Conservation (phyloP, 2,113 vertebrate species). For the Dicrurus megarhynchus region DNA sequence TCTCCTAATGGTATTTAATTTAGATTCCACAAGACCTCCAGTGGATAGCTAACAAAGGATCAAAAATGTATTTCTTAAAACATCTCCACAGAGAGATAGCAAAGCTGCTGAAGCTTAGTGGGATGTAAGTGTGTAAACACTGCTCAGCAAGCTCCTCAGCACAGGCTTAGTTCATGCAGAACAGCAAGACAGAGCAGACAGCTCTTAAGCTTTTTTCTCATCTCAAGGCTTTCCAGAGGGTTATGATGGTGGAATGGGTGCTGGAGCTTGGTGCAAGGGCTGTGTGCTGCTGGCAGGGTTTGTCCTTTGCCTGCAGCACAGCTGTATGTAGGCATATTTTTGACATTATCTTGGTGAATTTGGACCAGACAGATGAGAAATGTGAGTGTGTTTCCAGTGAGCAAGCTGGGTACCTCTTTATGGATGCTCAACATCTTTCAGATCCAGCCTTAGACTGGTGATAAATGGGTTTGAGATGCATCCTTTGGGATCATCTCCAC, state of each 20-base stretch:
- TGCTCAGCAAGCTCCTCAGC: not conserved
- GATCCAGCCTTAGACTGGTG: not conserved
- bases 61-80: conserved; percentile 1
- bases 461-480: not conserved
- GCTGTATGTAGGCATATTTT: not conserved
- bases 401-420: not conserved
- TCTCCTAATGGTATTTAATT: conserved; percentile 47
- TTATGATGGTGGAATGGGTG: not conserved
- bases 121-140: conserved; percentile 20
- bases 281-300: not conserved
- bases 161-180: not conserved
- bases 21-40: conserved; percentile 24
- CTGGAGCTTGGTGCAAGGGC: not conserved
- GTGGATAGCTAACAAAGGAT: conserved; percentile 43
- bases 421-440: not conserved
- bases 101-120: conserved; percentile 20
- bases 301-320: not conserved
- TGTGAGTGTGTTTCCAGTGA: not conserved
- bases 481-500: not conserved
- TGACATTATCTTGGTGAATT: not conserved
- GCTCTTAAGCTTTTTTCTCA: not conserved
- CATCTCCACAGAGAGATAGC: not conserved
- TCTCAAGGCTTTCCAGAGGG: not conserved
- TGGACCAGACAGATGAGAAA: not conserved
- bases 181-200: not conserved